Conservation (phyloP, 1,140 invertebrate genomes). For the Glossosoma conforme region DNA sequence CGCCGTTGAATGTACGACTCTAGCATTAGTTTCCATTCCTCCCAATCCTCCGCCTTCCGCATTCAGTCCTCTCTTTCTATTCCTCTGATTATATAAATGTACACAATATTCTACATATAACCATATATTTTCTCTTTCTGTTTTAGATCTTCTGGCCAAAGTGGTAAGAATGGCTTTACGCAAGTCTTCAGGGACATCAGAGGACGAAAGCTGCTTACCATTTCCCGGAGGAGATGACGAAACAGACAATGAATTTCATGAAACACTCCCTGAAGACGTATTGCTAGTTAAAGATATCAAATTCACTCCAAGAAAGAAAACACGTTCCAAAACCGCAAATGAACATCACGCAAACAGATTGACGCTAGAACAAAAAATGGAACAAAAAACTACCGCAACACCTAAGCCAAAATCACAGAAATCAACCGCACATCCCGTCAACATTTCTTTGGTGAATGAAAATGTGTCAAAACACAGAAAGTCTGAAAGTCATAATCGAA, state of each 20-base stretch:
- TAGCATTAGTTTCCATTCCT: too few relatives aligned
- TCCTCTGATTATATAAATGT: slow-evolving; percentile 3
- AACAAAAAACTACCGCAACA: slow-evolving; percentile 26
- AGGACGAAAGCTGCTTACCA: slow-evolving; percentile 44
- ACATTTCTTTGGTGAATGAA: slow-evolving; percentile 12
- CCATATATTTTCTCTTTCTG: too few relatives aligned
- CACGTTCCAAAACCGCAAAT: slow-evolving; percentile 1
- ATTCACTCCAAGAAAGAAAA: slow-evolving; percentile 27
- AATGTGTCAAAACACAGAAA: background rate
- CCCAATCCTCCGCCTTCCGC: too few relatives aligned
- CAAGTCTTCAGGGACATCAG: slow-evolving; percentile 51
- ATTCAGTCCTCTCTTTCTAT: slow-evolving; percentile 3
- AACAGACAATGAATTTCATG: slow-evolving; percentile 62
- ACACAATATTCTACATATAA: too few relatives aligned
- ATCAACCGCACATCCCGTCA: background rate
- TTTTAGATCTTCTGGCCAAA: slow-evolving; percentile 55
- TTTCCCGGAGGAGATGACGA: slow-evolving; percentile 50
- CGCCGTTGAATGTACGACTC: too few relatives aligned
- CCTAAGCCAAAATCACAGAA: slow-evolving; percentile 31
- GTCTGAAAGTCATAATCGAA: background rate
- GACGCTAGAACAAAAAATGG: background rate
- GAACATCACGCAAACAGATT: slow-evolving; percentile 3
- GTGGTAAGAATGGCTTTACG: slow-evolving; percentile 57
- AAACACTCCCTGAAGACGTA: slow-evolving; percentile 58
- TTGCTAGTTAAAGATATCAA: slow-evolving; percentile 44